Evolutionary conservation across 2,888 invertebrate genomes (phyloP).

Genomic region (Synergus gifuensis): DNA sequence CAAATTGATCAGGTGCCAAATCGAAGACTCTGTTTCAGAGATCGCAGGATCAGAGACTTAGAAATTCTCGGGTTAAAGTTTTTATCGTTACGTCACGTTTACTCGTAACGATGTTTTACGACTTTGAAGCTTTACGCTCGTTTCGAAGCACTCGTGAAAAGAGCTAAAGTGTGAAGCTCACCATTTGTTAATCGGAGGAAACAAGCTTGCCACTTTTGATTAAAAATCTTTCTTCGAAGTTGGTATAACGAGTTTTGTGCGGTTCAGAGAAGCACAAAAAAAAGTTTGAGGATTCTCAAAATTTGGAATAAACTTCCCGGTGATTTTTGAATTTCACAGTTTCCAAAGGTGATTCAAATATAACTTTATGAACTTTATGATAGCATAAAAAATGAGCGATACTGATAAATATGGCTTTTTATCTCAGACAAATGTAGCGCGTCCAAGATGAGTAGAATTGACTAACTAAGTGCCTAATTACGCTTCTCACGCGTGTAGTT

Average conservation of each 20-base stretch:
- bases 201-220: conserved; percentile 23
- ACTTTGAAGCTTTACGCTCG: conserved; percentile 21
- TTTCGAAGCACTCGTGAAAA: conserved; percentile 4
- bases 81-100: conserved; percentile 14
- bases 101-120: conserved; percentile 30
- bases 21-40: background rate
- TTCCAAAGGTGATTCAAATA: too few species aligned
- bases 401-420: background rate
- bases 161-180: background rate
- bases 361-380: background rate
- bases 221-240: background rate
- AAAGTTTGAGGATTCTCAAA: too few species aligned
- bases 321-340: too few species aligned
- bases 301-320: too few species aligned
- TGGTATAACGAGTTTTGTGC: background rate
- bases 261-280: background rate
- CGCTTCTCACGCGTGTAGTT: background rate
- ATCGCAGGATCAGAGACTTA: background rate
- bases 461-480: conserved; percentile 13
- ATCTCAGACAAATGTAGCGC: background rate
- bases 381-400: background rate
- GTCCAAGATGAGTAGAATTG: background rate
- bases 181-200: conserved; percentile 17
- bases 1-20: background rate
- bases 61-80: conserved; percentile 1